Percentiles rank a stretch among this genome's conserved stretches.
phyloP scores from a whole-genome alignment of 2,797 vertebrate species.

The Ctenochaetus hawaiiensis region DNA sequence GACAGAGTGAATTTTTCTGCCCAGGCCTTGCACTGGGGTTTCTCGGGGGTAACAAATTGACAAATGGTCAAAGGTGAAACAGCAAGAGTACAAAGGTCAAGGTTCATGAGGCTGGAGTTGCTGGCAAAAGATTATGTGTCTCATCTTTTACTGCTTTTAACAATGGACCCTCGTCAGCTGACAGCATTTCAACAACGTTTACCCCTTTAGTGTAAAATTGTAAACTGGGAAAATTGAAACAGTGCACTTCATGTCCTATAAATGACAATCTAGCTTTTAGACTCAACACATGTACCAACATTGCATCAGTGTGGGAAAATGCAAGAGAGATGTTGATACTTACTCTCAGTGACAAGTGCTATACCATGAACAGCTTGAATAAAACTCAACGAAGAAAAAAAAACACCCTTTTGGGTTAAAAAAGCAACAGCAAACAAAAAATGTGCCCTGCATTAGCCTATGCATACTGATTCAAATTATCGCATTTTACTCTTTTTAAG shows the following conservation, averaged over 20 bases:
- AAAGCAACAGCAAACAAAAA: slow-evolving; percentile 90
- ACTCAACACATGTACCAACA: slow-evolving; percentile 92
- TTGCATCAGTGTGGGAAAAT: slow-evolving; percentile 65
- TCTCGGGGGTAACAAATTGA: slow-evolving; percentile 63
- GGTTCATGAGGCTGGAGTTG: slow-evolving; percentile 87
- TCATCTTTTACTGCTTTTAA: slow-evolving; percentile 81
- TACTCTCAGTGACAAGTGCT: slow-evolving; percentile 90
- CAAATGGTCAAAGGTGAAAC: slow-evolving; percentile 73
- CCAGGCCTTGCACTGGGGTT: slow-evolving; percentile 84
- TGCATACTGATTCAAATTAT: slow-evolving; percentile 69
- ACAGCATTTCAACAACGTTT: slow-evolving; percentile 90
- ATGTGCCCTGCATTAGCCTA: slow-evolving; percentile 75
- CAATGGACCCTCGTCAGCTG: slow-evolving; percentile 85
- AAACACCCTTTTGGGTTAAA: slow-evolving; percentile 85
- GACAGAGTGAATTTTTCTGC: slow-evolving; percentile 79
- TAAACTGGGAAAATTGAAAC: slow-evolving; percentile 99
- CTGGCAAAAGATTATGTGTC: slow-evolving; percentile 86
- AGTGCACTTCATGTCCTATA: slow-evolving; percentile 97
- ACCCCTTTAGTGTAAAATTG: slow-evolving; percentile 93
- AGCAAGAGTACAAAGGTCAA: slow-evolving; percentile 63
- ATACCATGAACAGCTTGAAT: slow-evolving; percentile 88
- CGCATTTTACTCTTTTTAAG: slow-evolving; percentile 63
- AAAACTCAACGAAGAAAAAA: slow-evolving; percentile 86
- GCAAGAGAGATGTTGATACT: slow-evolving; percentile 89
- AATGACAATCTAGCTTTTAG: slow-evolving; percentile 92